Conservation (phyloP, 1,140 invertebrate genomes). For the Neocloeon triangulifer region DNA sequence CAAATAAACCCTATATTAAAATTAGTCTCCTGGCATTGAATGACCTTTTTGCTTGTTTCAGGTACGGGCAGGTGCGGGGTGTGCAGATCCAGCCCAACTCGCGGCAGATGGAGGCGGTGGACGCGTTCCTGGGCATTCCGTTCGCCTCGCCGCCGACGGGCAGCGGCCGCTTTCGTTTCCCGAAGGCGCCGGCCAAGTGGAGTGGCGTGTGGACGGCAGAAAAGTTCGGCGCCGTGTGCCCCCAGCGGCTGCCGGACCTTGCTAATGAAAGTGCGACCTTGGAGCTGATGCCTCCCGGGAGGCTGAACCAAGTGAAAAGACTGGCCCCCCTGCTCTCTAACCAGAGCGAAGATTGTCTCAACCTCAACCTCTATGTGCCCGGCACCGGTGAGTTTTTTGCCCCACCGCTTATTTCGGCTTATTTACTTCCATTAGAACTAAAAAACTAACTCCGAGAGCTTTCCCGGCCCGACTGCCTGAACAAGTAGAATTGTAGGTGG, state of each 20-base stretch:
- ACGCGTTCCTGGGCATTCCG: conserved; percentile 29
- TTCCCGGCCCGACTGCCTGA: too few species aligned
- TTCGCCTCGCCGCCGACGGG: conserved; percentile 31
- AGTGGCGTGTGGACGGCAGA: conserved; percentile 20
- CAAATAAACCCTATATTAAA: too few species aligned
- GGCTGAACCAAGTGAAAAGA: conserved; percentile 22
- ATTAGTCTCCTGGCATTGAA: too few species aligned
- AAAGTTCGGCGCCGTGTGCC: conserved; percentile 23
- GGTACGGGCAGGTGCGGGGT: conserved; percentile 19
- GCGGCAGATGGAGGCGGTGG: conserved; percentile 18
- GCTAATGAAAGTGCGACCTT: conserved; percentile 10
- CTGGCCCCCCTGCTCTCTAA: conserved; percentile 23
- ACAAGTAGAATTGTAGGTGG: too few species aligned
- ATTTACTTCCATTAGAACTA: too few species aligned
- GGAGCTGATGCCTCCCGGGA: conserved; percentile 21
- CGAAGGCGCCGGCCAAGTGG: conserved; percentile 20
- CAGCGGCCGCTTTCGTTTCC: conserved; percentile 27
- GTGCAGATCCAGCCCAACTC: conserved; percentile 16
- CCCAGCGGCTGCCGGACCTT: conserved; percentile 19
- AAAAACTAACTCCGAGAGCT: too few species aligned
- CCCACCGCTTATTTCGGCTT: too few species aligned
- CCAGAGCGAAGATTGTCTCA: conserved; percentile 36
- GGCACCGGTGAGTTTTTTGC: conserved; percentile 24
- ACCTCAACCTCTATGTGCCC: conserved; percentile 34
- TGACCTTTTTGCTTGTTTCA: too few species aligned